These are phyloP conservation scores for Heliconius ismenius DNA, from an alignment of 2,888 invertebrate species.

Conservation along the genomic window DNA sequence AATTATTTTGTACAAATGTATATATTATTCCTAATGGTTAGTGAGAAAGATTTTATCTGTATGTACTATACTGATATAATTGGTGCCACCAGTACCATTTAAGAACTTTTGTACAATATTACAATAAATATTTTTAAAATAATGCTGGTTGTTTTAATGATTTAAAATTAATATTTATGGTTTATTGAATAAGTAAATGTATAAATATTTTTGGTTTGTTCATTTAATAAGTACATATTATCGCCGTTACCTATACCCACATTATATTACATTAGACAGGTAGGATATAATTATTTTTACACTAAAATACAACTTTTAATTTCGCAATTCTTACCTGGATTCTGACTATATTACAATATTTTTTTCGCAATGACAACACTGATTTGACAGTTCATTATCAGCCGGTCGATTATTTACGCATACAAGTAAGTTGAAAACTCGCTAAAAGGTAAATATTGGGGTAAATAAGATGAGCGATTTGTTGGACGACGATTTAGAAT, in stretches of 20 bases:
- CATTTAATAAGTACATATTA: no score
- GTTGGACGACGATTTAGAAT: slow-evolving; percentile 82
- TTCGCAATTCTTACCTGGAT: no score
- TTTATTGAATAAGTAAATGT: neutral
- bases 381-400: slow-evolving; percentile 33
- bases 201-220: no score
- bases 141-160: neutral
- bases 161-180: neutral
- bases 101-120: slow-evolving; percentile 45
- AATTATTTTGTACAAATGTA: slow-evolving; percentile 43
- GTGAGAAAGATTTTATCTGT: slow-evolving; percentile 32
- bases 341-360: neutral
- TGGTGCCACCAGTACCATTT: slow-evolving; percentile 35
- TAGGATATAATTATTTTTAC: no score
- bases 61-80: slow-evolving; percentile 35
- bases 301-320: no score
- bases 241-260: no score
- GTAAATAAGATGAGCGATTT: slow-evolving; percentile 66
- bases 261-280: no score
- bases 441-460: slow-evolving; percentile 31
- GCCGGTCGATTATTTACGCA: slow-evolving; percentile 67
- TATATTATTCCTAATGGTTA: slow-evolving; percentile 40
- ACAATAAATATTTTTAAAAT: slow-evolving; percentile 45
- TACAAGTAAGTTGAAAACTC: slow-evolving; percentile 41
- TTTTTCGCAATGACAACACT: slow-evolving; percentile 17